These are phyloP conservation scores for Gymnodraco acuticeps DNA, from an alignment of 2,797 vertebrate species.

Conservation along the genomic window DNA sequence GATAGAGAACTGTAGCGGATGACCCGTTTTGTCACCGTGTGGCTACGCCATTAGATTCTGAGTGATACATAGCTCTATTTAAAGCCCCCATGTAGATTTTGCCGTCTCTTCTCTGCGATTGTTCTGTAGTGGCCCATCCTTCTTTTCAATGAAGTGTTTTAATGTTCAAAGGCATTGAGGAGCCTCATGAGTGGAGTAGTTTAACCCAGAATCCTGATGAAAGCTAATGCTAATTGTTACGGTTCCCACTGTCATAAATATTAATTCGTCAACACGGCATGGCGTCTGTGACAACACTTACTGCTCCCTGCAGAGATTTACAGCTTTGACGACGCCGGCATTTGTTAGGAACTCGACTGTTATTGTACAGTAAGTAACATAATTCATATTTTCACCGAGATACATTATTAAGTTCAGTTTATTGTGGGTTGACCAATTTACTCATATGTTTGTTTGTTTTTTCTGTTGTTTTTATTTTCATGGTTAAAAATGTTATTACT, in stretches of 20 bases:
- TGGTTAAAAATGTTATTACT: conserved; percentile 8
- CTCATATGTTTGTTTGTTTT: background rate
- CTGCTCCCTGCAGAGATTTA: conserved; percentile 51
- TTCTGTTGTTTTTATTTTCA: too few relatives aligned
- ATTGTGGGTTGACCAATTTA: background rate
- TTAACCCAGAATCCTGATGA: conserved; percentile 62
- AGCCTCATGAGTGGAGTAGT: conserved; percentile 54
- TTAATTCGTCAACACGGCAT: conserved; percentile 50
- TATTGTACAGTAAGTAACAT: conserved; percentile 16
- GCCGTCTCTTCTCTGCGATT: conserved; percentile 11
- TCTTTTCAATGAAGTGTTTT: conserved; percentile 55
- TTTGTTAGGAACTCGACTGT: conserved; percentile 25
- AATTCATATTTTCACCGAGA: conserved; percentile 18
- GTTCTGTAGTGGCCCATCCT: conserved; percentile 43
- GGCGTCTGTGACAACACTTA: conserved; percentile 40
- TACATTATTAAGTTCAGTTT: background rate
- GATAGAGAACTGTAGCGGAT: too few relatives aligned
- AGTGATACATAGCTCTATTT: conserved; percentile 6
- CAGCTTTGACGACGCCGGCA: conserved; percentile 52
- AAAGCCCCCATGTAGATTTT: conserved; percentile 30
- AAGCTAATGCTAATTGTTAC: conserved; percentile 69
- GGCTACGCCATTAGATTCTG: background rate
- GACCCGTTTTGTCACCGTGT: too few relatives aligned
- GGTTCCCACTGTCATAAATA: conserved; percentile 62
- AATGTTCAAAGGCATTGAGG: conserved; percentile 57